Evolutionary conservation across 2,797 vertebrate species (phyloP).

Genomic region (Chromobotia macracanthus): DNA sequence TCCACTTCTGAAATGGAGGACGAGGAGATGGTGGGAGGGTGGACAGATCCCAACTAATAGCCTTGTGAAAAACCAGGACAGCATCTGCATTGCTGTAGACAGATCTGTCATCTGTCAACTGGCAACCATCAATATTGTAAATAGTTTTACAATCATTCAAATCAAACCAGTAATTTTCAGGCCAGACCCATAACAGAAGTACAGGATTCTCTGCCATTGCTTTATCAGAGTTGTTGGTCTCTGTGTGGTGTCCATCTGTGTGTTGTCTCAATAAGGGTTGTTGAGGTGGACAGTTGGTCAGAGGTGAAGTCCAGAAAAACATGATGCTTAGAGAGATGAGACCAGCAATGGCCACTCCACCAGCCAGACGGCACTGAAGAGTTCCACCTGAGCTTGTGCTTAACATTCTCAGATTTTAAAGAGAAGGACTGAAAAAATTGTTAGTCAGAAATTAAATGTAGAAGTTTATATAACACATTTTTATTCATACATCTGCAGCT

Average conservation of each 20-base stretch:
- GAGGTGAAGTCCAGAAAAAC: background rate
- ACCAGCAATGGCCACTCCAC: background rate
- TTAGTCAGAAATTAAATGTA: too few relatives aligned
- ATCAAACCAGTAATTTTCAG: slow-evolving; percentile 81
- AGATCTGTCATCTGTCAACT: slow-evolving; percentile 81
- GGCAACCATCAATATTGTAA: slow-evolving; percentile 82
- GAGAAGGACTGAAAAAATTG: background rate
- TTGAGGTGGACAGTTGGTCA: background rate
- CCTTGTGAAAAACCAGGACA: slow-evolving; percentile 84
- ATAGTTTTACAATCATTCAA: slow-evolving; percentile 78
- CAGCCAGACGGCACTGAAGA: background rate
- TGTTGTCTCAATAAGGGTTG: too few relatives aligned
- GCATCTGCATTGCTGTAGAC: slow-evolving; percentile 80
- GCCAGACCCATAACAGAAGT: slow-evolving; percentile 87
- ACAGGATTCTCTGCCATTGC: slow-evolving; percentile 77
- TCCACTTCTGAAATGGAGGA: slow-evolving; percentile 86
- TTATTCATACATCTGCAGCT: too few relatives aligned
- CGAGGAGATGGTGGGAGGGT: slow-evolving; percentile 83
- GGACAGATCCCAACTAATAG: slow-evolving; percentile 80
- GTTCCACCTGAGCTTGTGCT: background rate
- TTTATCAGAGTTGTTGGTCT: background rate
- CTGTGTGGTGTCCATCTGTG: background rate
- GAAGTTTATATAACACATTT: too few relatives aligned
- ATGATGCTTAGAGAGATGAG: background rate
- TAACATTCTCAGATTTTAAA: background rate